Conservation (phyloP, 2,888 invertebrate species). For the Orgyia antiqua region DNA sequence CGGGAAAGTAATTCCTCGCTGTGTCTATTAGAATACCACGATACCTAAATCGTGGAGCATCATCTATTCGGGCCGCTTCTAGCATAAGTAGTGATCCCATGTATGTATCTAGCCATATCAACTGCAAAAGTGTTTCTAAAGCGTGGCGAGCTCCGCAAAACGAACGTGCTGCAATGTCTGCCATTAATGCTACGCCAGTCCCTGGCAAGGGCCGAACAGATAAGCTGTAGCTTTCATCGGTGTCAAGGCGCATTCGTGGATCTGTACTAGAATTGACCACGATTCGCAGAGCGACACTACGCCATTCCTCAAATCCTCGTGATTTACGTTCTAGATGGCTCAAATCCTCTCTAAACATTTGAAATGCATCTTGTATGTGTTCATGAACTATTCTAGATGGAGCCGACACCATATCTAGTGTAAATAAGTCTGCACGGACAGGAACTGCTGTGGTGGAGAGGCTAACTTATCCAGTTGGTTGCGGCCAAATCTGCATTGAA, state of each 20-base stretch:
- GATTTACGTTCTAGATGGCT: conserved; percentile 48
- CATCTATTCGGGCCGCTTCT: conserved; percentile 81
- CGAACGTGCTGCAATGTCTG: conserved; percentile 79
- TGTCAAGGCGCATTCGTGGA: conserved; percentile 78
- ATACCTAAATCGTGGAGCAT: conserved; percentile 86
- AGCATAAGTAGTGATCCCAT: conserved; percentile 78
- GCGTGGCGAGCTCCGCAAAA: conserved; percentile 88
- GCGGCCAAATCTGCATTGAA: conserved; percentile 84
- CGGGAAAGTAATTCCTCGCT: conserved; percentile 89
- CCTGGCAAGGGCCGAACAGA: conserved; percentile 65
- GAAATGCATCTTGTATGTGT: conserved; percentile 62
- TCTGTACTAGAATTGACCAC: conserved; percentile 64
- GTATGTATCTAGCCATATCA: conserved; percentile 85
- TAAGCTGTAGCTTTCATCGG: conserved; percentile 86
- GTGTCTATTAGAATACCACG: conserved; percentile 94
- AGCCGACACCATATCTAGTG: conserved; percentile 48
- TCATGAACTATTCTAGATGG: conserved; percentile 44
- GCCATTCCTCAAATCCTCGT: conserved; percentile 50
- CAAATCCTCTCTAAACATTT: conserved; percentile 65
- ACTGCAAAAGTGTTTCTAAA: conserved; percentile 85
- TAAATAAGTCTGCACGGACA: conserved; percentile 74
- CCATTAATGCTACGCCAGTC: conserved; percentile 62
- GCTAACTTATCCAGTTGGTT: conserved; percentile 82
- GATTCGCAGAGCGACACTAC: conserved; percentile 60
- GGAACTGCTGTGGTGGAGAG: conserved; percentile 80